Percentiles rank a stretch among this genome's conserved stretches.
Evolutionary conservation across 2,113 vertebrate genomes (phyloP).

Genomic region (Todiramphus chloris): DNA sequence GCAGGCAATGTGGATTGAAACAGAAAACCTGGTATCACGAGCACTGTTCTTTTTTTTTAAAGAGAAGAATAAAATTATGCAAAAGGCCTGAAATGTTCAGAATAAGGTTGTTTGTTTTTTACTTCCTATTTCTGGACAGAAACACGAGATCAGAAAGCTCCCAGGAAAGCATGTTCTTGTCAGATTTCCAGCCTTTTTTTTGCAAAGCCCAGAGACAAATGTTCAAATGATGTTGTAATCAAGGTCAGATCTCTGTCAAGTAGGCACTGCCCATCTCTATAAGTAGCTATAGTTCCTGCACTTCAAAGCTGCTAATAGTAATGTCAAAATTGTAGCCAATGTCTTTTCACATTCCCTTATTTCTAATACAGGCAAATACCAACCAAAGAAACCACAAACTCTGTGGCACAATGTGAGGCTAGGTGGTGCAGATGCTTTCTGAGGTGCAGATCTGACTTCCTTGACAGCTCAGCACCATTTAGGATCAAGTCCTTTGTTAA

Average conservation of each 20-base stretch:
- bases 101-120: neutral
- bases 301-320: neutral
- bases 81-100: neutral
- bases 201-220: neutral
- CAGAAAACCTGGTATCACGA: neutral
- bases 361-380: neutral
- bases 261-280: neutral
- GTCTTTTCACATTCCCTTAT: neutral
- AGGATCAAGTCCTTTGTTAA: neutral
- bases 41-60: neutral
- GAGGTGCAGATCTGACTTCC: neutral
- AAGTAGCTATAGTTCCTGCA: neutral
- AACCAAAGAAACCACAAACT: neutral
- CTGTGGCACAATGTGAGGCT: neutral
- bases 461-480: neutral
- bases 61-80: neutral
- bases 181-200: neutral
- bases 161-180: slow-evolving; percentile 13
- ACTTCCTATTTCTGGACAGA: slow-evolving; percentile 9
- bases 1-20: neutral
- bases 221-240: neutral
- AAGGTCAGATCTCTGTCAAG: neutral
- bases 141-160: neutral
- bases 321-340: neutral
- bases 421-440: neutral